Base-by-base conservation (phyloP, 2,888 invertebrate species). In the Acrocera orbiculus region DNA sequence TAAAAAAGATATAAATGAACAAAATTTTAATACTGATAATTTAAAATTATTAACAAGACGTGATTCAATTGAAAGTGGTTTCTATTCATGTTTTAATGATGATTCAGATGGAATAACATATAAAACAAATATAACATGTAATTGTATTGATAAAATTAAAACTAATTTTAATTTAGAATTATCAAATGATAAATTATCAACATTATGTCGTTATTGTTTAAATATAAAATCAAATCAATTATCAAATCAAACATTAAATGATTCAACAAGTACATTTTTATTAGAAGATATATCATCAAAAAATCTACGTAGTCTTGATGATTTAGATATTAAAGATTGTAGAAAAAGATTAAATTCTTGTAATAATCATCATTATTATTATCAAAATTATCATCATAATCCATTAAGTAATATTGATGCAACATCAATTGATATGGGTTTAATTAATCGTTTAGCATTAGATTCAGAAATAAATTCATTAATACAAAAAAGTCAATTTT, bases 31-130 rank as follows among this genome's bases (percentile, higher is more conserved):
- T n/a, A n/a, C n/a, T n/a, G n/a, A n/a, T n/a, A n/a, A n/a, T n/a
- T n/a, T n/a, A n/a, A n/a, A 42, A 30, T 48, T 53, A n/a, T 58
- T 75, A n/a, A 66, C 74, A 20, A 63, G 85, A 13, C 69, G 85
- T 28, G 86, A 81, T 36, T 86, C 85, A 14, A 85, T 85, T 54
- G 87, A 87, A 56, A 81, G 81, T 45, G 87, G 87, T 14, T 86
- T 87, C 54, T 87, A 83, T 66, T 83, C 83, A 35, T 83, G 81
- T 47, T 78, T 82, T 41, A 82, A 82, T 49, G 80, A 79, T 52
- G 79, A 79, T 52, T 68, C 73, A 52, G 69, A 73, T 41, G 79
- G 79, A 52, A 67, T 73, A 44, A 69, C 70, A 37, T 63, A 62
- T 46, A 46, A 40, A 23, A 28, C 34, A 15, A 30, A 16, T 22